Base-by-base conservation (phyloP, 1,140 invertebrate species). In the Cataglyphis hispanica region DNA sequence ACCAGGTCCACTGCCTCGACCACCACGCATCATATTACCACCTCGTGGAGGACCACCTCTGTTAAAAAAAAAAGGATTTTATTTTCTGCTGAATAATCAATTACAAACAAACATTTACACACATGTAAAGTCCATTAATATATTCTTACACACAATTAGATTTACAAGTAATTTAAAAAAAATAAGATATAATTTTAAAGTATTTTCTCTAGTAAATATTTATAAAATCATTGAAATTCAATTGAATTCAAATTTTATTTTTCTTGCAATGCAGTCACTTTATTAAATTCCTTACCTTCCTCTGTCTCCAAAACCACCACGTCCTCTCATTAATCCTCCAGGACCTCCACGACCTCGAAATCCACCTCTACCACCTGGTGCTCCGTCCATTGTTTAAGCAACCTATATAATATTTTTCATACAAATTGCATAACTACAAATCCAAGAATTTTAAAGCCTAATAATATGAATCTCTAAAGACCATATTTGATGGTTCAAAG, bases 1-100 rank as follows among this genome's bases (percentile, higher is more conserved):
- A 13, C 93, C 92, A 40, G 91, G 93, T 10, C 94, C 94, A 43
- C 91, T 93, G 64, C 94, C 92, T 66, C 93, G 87, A 31, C 92
- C 92, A 19, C 93, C 93, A 56, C 93, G 84, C 93, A 94, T 94
- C 86, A 93, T 92, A 19, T 93, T 93, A 63, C 95, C 94, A 66
- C 93, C 92, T 86, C 94, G 91, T 2, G 93, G 93, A 74, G 93
- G 94, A 0, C 95, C 94, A 85, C 94, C 94, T 43, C 94, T 95
- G 46, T 66, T 22, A n/a, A 2, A 11, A 50, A 75, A 81, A 50
- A 27, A 19, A 80, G 27, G 34, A 16, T 76, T 37, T 70, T 58
- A 13, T 34, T 60, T 25, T 70, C 31, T 37, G 16, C 11, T 27
- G 34, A 11, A 46, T 69, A 76, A 58, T 61, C 27, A 13, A 70